Evolutionary conservation across 2,797 vertebrate genomes (phyloP), one percentile per base, ranked within the genome.

Genomic region (Platalea minor): DNA sequence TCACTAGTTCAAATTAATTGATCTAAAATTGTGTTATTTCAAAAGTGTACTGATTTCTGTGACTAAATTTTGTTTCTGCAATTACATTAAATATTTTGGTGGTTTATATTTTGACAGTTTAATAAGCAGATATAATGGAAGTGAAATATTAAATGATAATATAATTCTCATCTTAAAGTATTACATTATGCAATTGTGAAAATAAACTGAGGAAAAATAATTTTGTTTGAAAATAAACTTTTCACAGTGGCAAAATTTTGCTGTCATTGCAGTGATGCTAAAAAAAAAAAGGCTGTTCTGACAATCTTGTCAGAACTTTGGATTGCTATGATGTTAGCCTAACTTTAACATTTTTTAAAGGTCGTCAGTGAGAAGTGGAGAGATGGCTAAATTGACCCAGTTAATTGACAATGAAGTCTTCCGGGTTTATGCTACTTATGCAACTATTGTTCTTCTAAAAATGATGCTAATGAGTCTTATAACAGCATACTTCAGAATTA

Each of bases 401-500:
- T 57, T 98, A 76, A 95, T 96, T 68, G 97, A 98, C 87, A 96
- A 96, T 60, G 98, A 99, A n/a, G 98, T 98, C 31, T 97, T 99
- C 86, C 56, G 80, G 88, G 98, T 98, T 31, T 99, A 97, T 29
- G 95, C 97, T 18, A 98, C 98, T 20, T 98, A 99, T 9, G 5
- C 98, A 19, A 92, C 97, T 4, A 97, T 99, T 61, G 64, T 99
- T 75, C 95, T 99, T 70, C 65, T 98, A 5, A 99, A 99, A 97
- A 99, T 99, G 98, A 98, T 99, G 98, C 29, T 98, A 5, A 98
- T 99, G 98, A 97, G 98, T 24, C 6, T 57, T 20, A 0, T 97
- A 25, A 99, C 99, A 3, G 89, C 56, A 0, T 98, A 98, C 95
- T 98, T 97, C 89, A 98, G 98, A 93, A 0, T 98, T 0, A 98